Evolutionary conservation across 2,888 invertebrate genomes (phyloP).

Genomic region (Melinaea marsaeus): DNA sequence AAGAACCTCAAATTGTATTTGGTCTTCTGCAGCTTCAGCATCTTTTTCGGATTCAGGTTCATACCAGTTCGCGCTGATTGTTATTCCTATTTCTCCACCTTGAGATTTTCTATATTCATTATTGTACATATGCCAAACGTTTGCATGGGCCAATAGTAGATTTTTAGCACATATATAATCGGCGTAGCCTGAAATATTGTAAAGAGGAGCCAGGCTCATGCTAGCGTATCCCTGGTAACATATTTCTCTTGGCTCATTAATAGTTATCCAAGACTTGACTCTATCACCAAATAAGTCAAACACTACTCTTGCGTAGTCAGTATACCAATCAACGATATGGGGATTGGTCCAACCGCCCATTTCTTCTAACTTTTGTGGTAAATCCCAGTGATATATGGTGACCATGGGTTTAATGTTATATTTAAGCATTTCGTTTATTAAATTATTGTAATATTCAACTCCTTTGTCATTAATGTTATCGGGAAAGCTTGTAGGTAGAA

Average conservation of each 20-base stretch:
- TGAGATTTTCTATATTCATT: slow-evolving; percentile 41
- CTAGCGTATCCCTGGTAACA: slow-evolving; percentile 55
- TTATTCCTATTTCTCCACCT: slow-evolving; percentile 38
- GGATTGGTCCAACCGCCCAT: slow-evolving; percentile 67
- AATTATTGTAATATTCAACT: slow-evolving; percentile 36
- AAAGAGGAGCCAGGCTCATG: slow-evolving; percentile 39
- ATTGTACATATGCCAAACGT: slow-evolving; percentile 48
- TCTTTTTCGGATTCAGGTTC: slow-evolving; percentile 65
- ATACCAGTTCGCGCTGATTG: slow-evolving; percentile 32
- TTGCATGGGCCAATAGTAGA: slow-evolving; percentile 70
- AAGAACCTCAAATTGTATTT: slow-evolving; percentile 64
- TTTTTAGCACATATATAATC: slow-evolving; percentile 65
- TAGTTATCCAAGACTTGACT: slow-evolving; percentile 68
- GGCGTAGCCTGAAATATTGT: slow-evolving; percentile 51
- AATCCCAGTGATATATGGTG: slow-evolving; percentile 67
- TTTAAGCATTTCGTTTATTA: slow-evolving; percentile 70
- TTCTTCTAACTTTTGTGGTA: slow-evolving; percentile 61
- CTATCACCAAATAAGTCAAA: slow-evolving; percentile 57
- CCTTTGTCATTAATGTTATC: slow-evolving; percentile 65
- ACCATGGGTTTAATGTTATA: slow-evolving; percentile 77
- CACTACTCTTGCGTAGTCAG: slow-evolving; percentile 50
- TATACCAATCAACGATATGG: slow-evolving; percentile 53
- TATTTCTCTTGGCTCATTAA: slow-evolving; percentile 65
- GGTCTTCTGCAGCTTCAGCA: slow-evolving; percentile 55
- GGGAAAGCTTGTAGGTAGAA: slow-evolving; percentile 73